Evolutionary conservation across 2,888 invertebrate species (phyloP), one percentile per base, ranked within the genome.

Genomic region (Trichopoda pennipes): DNA sequence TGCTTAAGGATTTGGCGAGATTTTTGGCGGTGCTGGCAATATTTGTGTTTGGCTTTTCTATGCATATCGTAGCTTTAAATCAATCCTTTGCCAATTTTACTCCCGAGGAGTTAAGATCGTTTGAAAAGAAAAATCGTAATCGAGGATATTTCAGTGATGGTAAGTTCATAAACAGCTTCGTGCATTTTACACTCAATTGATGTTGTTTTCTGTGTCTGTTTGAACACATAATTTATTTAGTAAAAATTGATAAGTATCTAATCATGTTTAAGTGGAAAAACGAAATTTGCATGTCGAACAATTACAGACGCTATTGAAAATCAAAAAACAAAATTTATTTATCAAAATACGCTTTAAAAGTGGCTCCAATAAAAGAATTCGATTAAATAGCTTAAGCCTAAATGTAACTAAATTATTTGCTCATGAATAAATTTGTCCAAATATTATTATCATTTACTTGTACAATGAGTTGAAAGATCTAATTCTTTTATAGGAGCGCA

Each of bases 41-140:
- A 91, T 99, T 99, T 92, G 97, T 99, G 86, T 96, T 98, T 87
- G 99, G 99, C 80, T 99, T 99, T 92, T 99, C 99, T 1, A 96
- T 99, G 95, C 97, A 97, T 88, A 96, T 97, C 86, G 97, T 98
- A 42, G 97, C 99, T 12, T 93, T 99, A 85, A 99, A 99, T 93
- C 98, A 99, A 91, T 97, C 98, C 2, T 96, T 97, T 91, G 93
- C 94, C 88, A 95, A 95, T 88, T 93, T 94, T 64, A 92, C 92
- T 84, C 93, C 93, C 83, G 93, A 93, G 53, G 94, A 94, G 87
- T 92, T 94, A 85, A 92, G 92, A 85, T 92, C 92, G 86, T 92
- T 93, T 84, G 93, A 93, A 86, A 93, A 92, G 89, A 92, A 90
- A 87, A 91, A 91, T 90, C 86, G 92, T 86, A 91, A 93, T 89